Base-by-base conservation (phyloP, 1,140 invertebrate genomes). In the Sycophila sp. region DNA sequence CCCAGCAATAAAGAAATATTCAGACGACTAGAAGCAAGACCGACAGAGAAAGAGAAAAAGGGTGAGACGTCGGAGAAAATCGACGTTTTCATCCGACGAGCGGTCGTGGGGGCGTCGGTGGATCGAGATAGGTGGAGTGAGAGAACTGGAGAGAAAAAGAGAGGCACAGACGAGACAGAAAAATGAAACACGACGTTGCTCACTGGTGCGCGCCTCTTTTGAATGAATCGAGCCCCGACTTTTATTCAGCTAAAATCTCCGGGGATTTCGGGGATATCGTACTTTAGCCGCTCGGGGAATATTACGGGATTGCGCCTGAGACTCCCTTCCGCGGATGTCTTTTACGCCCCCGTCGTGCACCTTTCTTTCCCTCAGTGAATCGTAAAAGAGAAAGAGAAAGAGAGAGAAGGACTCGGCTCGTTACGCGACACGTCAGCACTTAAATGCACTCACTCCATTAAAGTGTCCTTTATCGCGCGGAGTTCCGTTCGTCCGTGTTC, bases 301-400 rank as follows among this genome's bases (percentile, higher is more conserved):
- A 83, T 85, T 81, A 84, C 77, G 81, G 83, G 80, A 85, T 85
- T 84, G 80, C 82, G 74, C 73, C n/a, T n/a, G 77, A 78, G 78
- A 73, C 76, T 78, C 73, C 56, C 75, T 72, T 73, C 69, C n/a
- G 34, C 36, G 49, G 63, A 65, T 65, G 47, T 65, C 63, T 65
- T 65, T 65, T 55, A 53, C 55, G 30, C 32, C 49, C 40, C 7
- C 65, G 68, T 17, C 34, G 10, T 30, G 58, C 66, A 71, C 71
- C 69, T 70, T 69, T 59, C 47, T 28, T 28, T 53, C 45, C 36
- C 53, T 69, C 64, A 60, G 65, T 63, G 68, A 71, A 69, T 69
- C 65, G 64, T 75, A 73, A 73, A 72, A 47, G 73, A 71, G 72
- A 58, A 59, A 32, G 56, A 71, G 68, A 34, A 49, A 40, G 72